phyloP scores from a whole-genome alignment of 2,797 vertebrate genomes.

The Uromys caudimaculatus region DNA sequence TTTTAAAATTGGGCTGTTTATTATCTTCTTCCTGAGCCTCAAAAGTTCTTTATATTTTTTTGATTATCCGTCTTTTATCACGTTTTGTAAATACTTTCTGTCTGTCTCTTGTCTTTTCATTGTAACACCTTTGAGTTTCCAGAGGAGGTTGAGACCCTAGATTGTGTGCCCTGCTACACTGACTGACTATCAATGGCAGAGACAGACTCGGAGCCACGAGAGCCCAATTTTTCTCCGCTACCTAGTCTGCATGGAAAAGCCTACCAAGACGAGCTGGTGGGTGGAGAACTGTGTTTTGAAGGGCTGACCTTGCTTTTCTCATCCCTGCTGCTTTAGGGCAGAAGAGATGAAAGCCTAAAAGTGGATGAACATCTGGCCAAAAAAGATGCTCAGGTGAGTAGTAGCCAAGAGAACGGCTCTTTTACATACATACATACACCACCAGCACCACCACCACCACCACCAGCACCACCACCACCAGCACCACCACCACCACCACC shows the following conservation, averaged over 20 bases:
- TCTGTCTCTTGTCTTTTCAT: slow-evolving; percentile 1
- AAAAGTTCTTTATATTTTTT: neutral
- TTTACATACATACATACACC: neutral
- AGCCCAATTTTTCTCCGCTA: neutral
- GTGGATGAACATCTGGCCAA: slow-evolving; percentile 90
- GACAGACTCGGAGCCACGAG: neutral
- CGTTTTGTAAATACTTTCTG: neutral
- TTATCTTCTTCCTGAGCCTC: neutral
- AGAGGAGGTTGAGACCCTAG: neutral
- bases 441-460: too few relatives aligned
- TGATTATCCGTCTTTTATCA: neutral
- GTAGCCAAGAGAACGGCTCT: neutral
- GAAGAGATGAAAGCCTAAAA: slow-evolving; percentile 89
- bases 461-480: too few relatives aligned
- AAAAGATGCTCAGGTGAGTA: slow-evolving; percentile 90
- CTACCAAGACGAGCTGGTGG: neutral
- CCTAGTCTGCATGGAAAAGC: neutral
- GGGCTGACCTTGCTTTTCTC: neutral
- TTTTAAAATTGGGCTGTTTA: slow-evolving; percentile 4
- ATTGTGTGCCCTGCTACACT: neutral
- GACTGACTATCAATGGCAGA: neutral
- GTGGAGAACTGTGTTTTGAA: neutral
- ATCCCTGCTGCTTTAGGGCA: slow-evolving; percentile 85
- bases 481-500: too few relatives aligned
- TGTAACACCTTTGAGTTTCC: slow-evolving; percentile 28